Evolutionary conservation across 92 coral and sea anemone species (phyloP), one percentile per base, ranked within the genome.

Genomic region (Heliopora coerulea): DNA sequence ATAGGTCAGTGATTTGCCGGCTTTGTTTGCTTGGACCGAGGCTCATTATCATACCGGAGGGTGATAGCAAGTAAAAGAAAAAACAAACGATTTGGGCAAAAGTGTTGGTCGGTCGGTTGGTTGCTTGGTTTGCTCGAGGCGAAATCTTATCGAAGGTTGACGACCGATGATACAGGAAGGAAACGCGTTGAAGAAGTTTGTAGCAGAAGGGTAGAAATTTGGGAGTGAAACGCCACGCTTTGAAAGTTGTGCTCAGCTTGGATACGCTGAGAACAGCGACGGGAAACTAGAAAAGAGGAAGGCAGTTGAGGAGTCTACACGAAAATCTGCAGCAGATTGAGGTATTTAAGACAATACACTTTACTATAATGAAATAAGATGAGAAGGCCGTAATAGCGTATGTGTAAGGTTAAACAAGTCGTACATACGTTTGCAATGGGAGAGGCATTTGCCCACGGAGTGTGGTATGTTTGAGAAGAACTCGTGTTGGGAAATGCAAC

Each of bases 21-120:
- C 54, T 67, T n/a, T n/a, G 59, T 30, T 41, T 44, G 59, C 54
- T n/a, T 33, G 74, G 59, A 67, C 59, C 29, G 37, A 56, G 19
- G 8, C 13, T 20, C 63, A 58, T 58, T 58, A 58, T 14, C 63
- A 33, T 58, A 12, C 41, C 54, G 19, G 74, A 59, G 58, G 74
- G 59, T 29, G 39, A 25, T 9, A 49, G 58, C 7, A 15, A 34
- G 27, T 49, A 27, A 21, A 15, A 34, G 32, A 24, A n/a, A 26
- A 67, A 67, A 48, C 39, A 44, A 67, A 46, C 59, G 27, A 23
- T 46, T 30, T 67, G 63, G 15, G 25, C 13, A 21, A 46, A 8
- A 46, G 15, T n/a, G 52, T 46, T n/a, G 52, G 19, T 63, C 31
- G n/a, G n/a, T n/a, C n/a, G n/a, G n/a, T n/a, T n/a, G n/a, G n/a